phyloP scores from a whole-genome alignment of 2,113 vertebrate genomes.

The Hippocampus abdominalis region DNA sequence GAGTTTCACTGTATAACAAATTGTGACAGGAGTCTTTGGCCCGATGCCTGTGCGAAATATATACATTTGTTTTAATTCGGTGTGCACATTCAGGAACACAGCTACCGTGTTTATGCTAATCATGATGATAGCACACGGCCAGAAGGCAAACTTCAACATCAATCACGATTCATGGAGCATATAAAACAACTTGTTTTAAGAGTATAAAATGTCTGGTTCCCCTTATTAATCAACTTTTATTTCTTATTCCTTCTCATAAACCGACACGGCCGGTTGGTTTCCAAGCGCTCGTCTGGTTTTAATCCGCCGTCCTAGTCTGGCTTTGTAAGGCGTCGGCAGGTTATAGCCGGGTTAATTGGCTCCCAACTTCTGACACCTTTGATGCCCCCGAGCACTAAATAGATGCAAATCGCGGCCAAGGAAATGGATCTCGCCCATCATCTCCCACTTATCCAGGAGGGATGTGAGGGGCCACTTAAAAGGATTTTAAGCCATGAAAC shows the following conservation, averaged over 20 bases:
- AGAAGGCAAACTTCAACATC: too few relatives aligned
- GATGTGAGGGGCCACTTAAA: constrained; percentile 37
- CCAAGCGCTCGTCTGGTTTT: not conserved
- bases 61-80: too few relatives aligned
- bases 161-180: not conserved
- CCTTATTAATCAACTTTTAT: not conserved
- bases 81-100: too few relatives aligned
- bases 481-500: constrained; percentile 17
- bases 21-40: too few relatives aligned
- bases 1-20: too few relatives aligned
- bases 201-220: too few relatives aligned
- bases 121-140: too few relatives aligned
- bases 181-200: not conserved
- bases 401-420: constrained; percentile 49
- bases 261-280: not conserved
- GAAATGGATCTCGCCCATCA: constrained; percentile 39
- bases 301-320: not conserved
- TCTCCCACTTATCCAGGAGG: constrained; percentile 18
- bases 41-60: too few relatives aligned
- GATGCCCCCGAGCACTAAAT: constrained; percentile 27
- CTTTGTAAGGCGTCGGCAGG: constrained; percentile 7
- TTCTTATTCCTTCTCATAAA: not conserved
- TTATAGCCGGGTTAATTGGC: constrained; percentile 43
- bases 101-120: too few relatives aligned
- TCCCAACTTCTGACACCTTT: constrained; percentile 44